A percentile compares a stretch with the other conserved stretches of the same genome.
These are phyloP conservation scores for Sarcophaga subvicina DNA, from an alignment of 2,888 invertebrate genomes.

Conservation along the genomic window DNA sequence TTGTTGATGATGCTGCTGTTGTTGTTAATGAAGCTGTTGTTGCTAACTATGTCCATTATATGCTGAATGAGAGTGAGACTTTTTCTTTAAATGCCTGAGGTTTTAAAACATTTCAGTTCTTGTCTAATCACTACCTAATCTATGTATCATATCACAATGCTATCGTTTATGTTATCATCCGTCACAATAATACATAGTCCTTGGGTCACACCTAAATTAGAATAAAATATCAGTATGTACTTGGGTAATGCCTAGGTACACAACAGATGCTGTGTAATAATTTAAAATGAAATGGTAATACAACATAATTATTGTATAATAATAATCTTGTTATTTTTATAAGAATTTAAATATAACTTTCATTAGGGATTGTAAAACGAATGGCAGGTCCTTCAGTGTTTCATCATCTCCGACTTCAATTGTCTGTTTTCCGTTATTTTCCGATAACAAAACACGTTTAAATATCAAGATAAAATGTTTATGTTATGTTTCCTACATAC, in stretches of 20 bases:
- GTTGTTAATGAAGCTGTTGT: too few species aligned
- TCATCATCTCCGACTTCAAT: not conserved
- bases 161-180: too few species aligned
- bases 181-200: not conserved
- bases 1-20: too few species aligned
- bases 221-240: not conserved
- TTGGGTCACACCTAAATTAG: conserved; percentile 27
- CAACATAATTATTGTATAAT: too few species aligned
- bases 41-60: too few species aligned
- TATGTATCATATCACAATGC: too few species aligned
- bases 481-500: too few species aligned
- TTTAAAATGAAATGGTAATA: too few species aligned
- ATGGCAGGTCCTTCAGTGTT: not conserved
- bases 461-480: too few species aligned
- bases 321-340: not conserved
- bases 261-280: not conserved
- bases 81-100: conserved; percentile 6
- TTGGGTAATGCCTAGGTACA: conserved; percentile 13
- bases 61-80: not conserved
- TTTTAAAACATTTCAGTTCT: conserved; percentile 27
- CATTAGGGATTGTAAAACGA: not conserved
- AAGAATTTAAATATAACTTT: conserved; percentile 22
- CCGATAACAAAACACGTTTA: too few species aligned
- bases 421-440: too few species aligned
- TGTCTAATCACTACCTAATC: too few species aligned